Base-by-base conservation (phyloP, 2,888 invertebrate species). In the Seira musarum region DNA sequence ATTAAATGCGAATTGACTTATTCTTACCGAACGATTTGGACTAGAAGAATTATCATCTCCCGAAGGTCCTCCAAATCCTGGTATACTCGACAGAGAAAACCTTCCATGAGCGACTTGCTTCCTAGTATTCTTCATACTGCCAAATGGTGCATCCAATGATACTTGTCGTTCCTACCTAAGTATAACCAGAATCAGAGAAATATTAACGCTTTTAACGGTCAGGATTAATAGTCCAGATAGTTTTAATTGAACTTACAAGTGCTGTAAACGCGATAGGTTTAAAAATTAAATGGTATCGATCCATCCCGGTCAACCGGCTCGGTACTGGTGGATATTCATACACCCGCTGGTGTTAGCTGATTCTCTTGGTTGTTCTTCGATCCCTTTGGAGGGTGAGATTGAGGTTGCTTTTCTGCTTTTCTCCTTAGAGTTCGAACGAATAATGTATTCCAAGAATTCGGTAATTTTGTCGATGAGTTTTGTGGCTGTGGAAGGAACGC, bases 41-140 rank as follows among this genome's bases (percentile, higher is more conserved):
- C n/a, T n/a, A n/a, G n/a, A n/a, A n/a, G n/a, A n/a, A n/a, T n/a
- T n/a, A 8, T 40, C 40, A 40, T 68, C 79, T 10, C 53, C 64
- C 1, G 72, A 60, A 2, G 17, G 63, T 19, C 49, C 67, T n/a
- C 81, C 78, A 65, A 81, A 72, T 1, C 64, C 66, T 0, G 81
- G 72, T 24, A 73, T 65, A 25, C 70, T 82, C 19, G 82, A 81
- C 17, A 82, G 74, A 0, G 83, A 83, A 61, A 83, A 82, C 57
- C 83, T 69, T 49, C 83, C 69, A 17, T 61, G 64, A 17, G 69
- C 70, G 5, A 80, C 74, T 49, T 78, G 70, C 8, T 22, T 84
- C 74, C 91, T 87, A 85, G n/a, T 91, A 88, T 77, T 89, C 91
- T 89, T 97, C 97, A 90, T 97, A 97, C 89, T 97, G 95, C 94